A percentile compares a stretch with the other conserved stretches of the same genome.
Conservation (phyloP, 2,113 vertebrate genomes). For the Grammomys surdaster region DNA sequence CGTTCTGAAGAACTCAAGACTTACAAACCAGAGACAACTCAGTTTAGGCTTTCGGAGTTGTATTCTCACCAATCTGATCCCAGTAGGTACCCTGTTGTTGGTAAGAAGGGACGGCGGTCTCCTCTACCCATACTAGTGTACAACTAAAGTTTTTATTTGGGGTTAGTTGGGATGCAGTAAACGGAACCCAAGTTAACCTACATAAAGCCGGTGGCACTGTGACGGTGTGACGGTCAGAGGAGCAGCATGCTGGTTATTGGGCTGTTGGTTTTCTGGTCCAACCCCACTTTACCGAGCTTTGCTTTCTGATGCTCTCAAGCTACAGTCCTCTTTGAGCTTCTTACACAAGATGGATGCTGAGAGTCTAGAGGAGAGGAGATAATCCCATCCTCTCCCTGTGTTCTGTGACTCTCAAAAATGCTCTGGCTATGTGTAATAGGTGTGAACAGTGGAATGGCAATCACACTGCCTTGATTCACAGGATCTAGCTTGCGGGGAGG, state of each 20-base stretch:
- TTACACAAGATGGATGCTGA: slow-evolving; percentile 68
- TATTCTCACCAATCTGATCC: background rate
- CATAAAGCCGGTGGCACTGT: background rate
- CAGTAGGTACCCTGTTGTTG: background rate
- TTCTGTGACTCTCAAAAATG: background rate
- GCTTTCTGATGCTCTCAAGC: background rate
- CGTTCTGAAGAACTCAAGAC: background rate
- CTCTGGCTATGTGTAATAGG: background rate
- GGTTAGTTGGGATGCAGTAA: background rate
- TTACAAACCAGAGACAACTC: background rate
- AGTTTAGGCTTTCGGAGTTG: background rate
- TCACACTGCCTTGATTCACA: background rate
- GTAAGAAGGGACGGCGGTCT: background rate
- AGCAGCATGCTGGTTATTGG: background rate
- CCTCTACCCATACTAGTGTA: background rate
- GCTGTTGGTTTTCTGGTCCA: background rate
- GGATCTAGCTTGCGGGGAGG: background rate
- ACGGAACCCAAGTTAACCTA: background rate
- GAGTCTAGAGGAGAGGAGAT: slow-evolving; percentile 36
- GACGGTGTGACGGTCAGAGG: background rate
- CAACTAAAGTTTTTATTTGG: background rate
- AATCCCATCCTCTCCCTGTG: background rate
- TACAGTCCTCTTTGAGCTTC: background rate
- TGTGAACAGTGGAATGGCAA: background rate
- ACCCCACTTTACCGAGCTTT: background rate